A percentile compares a stretch with the other conserved stretches of the same genome.
These are phyloP conservation scores for Meteorus colon DNA, from an alignment of 2,888 invertebrate genomes.

Conservation along the genomic window DNA sequence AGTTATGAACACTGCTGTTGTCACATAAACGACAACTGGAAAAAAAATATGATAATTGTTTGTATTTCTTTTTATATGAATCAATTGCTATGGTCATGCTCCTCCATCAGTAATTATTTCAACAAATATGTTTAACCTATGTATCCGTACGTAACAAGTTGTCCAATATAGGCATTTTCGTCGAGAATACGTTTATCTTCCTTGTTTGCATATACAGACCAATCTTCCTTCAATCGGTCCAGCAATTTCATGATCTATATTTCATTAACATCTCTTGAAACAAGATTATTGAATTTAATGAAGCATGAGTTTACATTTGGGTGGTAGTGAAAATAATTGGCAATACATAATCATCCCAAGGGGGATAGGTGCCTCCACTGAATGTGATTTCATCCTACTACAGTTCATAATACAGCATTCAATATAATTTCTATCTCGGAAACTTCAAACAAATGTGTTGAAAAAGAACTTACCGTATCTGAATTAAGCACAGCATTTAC, in stretches of 20 bases:
- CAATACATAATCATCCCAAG: too few species aligned
- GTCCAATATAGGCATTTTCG: slow-evolving; percentile 2
- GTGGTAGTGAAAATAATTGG: too few species aligned
- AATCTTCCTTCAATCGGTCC: neutral
- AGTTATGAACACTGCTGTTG: neutral
- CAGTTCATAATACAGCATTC: too few species aligned
- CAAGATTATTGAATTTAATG: too few species aligned
- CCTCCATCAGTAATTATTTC: neutral
- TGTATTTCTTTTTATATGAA: neutral
- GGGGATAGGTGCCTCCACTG: too few species aligned
- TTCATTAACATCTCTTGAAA: neutral
- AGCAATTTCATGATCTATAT: neutral
- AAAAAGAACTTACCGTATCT: neutral
- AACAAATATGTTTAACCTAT: neutral
- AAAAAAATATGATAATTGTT: neutral
- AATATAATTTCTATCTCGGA: too few species aligned
- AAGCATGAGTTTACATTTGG: too few species aligned
- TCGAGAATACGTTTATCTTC: neutral
- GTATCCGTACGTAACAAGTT: neutral
- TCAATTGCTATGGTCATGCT: neutral
- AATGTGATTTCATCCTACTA: too few species aligned
- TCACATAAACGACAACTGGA: neutral
- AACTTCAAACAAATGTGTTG: neutral
- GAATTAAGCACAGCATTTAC: neutral
- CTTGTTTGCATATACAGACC: neutral